phyloP scores from a whole-genome alignment of 2,888 invertebrate genomes.

The Epinotia bilunana region DNA sequence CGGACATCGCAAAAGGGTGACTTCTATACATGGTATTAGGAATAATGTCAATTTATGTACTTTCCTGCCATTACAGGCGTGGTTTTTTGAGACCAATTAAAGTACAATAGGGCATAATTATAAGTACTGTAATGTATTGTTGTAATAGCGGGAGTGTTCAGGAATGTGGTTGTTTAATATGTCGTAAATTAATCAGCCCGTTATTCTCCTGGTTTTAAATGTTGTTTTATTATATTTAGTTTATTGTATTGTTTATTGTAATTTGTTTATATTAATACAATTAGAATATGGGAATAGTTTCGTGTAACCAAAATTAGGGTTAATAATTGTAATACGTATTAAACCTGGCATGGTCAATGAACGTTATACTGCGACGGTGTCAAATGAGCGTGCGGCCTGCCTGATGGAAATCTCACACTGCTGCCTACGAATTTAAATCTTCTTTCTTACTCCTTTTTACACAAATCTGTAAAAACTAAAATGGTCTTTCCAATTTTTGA shows the following conservation, averaged over 20 bases:
- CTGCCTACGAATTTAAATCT: neutral
- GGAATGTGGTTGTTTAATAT: slow-evolving; percentile 24
- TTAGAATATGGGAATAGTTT: neutral
- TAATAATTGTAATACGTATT: neutral
- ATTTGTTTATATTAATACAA: neutral
- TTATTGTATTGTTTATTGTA: neutral
- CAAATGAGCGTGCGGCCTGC: neutral
- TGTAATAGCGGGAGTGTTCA: slow-evolving; percentile 15
- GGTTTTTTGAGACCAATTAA: slow-evolving; percentile 32
- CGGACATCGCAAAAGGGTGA: slow-evolving; percentile 47
- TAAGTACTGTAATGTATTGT: slow-evolving; percentile 28
- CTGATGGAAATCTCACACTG: too few species aligned
- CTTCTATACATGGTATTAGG: slow-evolving; percentile 45
- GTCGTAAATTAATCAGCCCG: slow-evolving; percentile 12
- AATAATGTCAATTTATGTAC: slow-evolving; percentile 41
- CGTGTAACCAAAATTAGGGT: neutral
- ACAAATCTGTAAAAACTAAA: neutral
- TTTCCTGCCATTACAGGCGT: slow-evolving; percentile 28
- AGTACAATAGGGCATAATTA: slow-evolving; percentile 25
- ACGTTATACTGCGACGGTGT: neutral
- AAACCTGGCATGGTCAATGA: neutral
- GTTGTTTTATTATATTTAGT: slow-evolving; percentile 4
- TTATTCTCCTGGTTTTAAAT: slow-evolving; percentile 27
- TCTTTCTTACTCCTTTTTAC: neutral
- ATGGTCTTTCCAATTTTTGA: neutral